phyloP scores from a whole-genome alignment of 2,113 vertebrate genomes.

The Pogonocichla stellata region DNA sequence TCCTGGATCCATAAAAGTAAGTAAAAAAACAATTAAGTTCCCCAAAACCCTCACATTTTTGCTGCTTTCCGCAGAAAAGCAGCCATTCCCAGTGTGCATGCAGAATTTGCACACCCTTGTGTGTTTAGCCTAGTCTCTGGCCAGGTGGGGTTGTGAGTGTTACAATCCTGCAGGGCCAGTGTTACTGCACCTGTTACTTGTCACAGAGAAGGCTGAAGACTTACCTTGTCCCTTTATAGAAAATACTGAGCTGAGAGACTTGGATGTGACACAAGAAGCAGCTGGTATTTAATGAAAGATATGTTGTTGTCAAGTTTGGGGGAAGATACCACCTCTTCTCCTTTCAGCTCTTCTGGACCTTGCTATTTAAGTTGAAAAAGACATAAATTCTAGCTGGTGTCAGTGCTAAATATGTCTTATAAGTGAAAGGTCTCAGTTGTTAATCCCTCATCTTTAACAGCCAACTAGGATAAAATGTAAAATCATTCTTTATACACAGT shows the following conservation, averaged over 20 bases:
- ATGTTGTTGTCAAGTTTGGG: neutral
- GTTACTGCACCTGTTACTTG: neutral
- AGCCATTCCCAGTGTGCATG: neutral
- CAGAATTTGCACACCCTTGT: neutral
- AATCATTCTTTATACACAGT: neutral
- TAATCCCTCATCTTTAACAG: neutral
- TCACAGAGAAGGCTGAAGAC: too few relatives aligned
- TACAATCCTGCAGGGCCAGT: neutral
- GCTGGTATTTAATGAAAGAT: neutral
- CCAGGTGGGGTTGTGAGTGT: neutral
- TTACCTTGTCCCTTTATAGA: accelerated
- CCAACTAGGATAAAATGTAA: neutral
- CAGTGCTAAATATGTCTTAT: accelerated
- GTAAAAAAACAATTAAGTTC: neutral
- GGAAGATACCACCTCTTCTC: neutral
- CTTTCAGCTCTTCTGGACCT: neutral
- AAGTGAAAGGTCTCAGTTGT: neutral
- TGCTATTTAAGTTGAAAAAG: neutral
- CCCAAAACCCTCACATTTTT: neutral
- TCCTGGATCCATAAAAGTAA: neutral
- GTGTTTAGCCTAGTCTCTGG: neutral
- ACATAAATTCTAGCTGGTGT: accelerated
- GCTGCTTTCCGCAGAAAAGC: neutral
- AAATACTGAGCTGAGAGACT: neutral
- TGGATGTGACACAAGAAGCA: neutral